Conservation (phyloP, 2,797 vertebrate genomes). For the Lagocephalus sceleratus region DNA sequence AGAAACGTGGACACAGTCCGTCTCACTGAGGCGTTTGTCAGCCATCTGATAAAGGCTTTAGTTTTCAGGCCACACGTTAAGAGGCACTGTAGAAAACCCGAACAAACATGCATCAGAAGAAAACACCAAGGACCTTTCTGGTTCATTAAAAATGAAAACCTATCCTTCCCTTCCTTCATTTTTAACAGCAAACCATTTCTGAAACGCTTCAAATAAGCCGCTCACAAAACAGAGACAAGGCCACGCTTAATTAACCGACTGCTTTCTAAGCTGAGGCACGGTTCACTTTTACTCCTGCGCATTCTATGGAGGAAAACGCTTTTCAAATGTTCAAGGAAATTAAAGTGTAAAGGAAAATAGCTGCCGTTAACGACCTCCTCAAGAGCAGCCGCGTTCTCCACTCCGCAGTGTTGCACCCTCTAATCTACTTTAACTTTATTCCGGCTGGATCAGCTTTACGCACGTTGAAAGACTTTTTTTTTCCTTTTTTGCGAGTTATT, state of each 20-base stretch:
- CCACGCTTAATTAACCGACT: conserved; percentile 4
- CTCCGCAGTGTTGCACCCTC: too few relatives aligned
- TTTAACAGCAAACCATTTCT: conserved; percentile 8
- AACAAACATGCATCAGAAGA: neutral
- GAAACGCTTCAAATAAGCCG: conserved; percentile 18
- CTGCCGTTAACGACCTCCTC: too few relatives aligned
- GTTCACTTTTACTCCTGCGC: neutral
- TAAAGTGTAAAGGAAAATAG: neutral
- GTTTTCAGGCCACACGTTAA: conserved; percentile 15
- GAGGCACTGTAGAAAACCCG: conserved; percentile 1
- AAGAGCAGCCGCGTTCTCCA: too few relatives aligned
- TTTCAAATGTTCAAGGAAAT: neutral
- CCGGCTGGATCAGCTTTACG: too few relatives aligned
- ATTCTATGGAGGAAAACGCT: neutral
- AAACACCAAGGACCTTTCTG: conserved; percentile 11
- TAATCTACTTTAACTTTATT: too few relatives aligned
- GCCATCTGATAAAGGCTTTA: conserved; percentile 3
- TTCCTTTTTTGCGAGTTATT: neutral
- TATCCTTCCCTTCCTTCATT: too few relatives aligned
- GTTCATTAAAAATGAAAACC: too few relatives aligned
- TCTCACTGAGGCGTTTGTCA: neutral
- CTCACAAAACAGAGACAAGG: conserved; percentile 17
- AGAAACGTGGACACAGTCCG: too few relatives aligned
- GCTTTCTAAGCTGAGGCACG: neutral
- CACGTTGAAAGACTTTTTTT: too few relatives aligned